Conservation (phyloP, 2,113 vertebrate genomes). For the Naja naja region DNA sequence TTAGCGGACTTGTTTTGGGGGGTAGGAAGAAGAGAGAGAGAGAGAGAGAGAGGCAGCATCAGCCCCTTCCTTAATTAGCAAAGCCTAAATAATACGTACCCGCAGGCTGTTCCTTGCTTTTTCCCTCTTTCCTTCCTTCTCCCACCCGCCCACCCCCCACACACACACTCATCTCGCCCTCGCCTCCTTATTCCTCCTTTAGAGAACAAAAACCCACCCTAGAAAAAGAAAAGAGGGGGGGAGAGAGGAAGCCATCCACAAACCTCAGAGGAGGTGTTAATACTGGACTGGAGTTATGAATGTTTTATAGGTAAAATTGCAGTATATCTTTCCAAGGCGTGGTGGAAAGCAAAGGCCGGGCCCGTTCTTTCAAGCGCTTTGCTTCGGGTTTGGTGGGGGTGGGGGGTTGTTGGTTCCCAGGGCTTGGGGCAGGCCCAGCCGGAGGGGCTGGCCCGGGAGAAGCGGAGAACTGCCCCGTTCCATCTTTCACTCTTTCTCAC, state of each 20-base stretch:
- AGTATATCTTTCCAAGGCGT: slow-evolving; percentile 58
- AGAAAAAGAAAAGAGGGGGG: neutral
- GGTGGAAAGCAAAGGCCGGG: neutral
- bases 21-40: neutral
- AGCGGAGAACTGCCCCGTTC: neutral
- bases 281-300: slow-evolving; percentile 56
- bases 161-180: neutral
- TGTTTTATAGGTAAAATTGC: slow-evolving; percentile 74
- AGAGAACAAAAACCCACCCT: slow-evolving; percentile 36
- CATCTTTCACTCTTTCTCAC: neutral
- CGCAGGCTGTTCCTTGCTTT: slow-evolving; percentile 66
- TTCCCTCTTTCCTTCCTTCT: neutral
- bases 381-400: neutral
- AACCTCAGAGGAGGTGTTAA: slow-evolving; percentile 63
- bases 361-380: slow-evolving; percentile 25
- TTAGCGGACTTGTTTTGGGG: slow-evolving; percentile 49
- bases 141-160: accelerated
- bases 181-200: neutral
- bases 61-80: slow-evolving; percentile 78
- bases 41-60: slow-evolving; percentile 60
- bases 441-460: neutral
- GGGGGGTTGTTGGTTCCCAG: neutral
- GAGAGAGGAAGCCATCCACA: neutral
- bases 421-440: neutral
- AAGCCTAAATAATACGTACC: slow-evolving; percentile 78